Conservation (phyloP, 2,113 vertebrate species). For the Coptodon rendalli region DNA sequence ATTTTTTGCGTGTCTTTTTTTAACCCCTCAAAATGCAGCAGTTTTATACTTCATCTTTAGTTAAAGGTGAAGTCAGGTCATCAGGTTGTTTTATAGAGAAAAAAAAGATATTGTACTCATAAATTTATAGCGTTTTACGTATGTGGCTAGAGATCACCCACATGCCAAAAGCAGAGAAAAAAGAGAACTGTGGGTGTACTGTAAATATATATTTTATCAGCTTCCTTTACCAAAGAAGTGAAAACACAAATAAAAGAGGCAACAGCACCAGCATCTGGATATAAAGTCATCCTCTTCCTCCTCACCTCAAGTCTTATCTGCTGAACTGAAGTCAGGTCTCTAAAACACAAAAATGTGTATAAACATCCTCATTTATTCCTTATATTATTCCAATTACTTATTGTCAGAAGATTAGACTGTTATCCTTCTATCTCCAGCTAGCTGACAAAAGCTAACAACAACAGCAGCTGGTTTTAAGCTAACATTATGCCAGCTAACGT, state of each 20-base stretch:
- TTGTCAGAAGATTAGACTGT: neutral
- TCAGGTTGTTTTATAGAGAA: neutral
- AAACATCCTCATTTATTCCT: neutral
- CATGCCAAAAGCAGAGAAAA: neutral
- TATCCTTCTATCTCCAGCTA: neutral
- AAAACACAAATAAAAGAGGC: neutral
- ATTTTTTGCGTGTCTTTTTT: neutral
- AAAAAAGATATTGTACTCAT: neutral
- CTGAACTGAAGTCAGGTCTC: neutral
- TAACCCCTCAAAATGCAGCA: neutral
- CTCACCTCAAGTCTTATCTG: neutral
- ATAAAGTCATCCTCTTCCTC: neutral
- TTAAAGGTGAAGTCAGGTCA: neutral
- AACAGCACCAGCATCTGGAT: neutral
- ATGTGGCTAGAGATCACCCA: neutral
- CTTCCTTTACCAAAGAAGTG: neutral
- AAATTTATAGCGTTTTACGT: neutral
- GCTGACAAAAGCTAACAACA: neutral
- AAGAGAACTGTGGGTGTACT: neutral
- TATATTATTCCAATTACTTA: neutral
- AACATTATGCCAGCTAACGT: neutral
- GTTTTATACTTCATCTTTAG: neutral
- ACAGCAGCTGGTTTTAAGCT: neutral
- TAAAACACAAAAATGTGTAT: neutral
- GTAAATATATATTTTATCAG: neutral